A percentile compares a stretch with the other conserved stretches of the same genome.
Conservation (phyloP, 2,888 invertebrate species). For the Patella ulyssiponensis region DNA sequence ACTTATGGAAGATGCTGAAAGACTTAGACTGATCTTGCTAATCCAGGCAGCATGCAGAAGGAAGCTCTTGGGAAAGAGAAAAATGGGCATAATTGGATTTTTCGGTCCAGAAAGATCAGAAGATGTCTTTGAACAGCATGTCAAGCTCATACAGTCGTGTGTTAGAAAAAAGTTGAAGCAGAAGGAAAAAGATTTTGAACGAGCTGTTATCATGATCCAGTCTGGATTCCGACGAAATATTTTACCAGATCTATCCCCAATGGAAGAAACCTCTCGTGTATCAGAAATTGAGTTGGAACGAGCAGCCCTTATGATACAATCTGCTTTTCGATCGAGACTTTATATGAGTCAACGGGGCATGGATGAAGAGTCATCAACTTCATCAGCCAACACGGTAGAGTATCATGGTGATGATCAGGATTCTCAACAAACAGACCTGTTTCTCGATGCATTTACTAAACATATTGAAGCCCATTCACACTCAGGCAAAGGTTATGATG, state of each 20-base stretch:
- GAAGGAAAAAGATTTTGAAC: background rate
- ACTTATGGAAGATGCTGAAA: background rate
- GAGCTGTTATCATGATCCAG: constrained; percentile 1
- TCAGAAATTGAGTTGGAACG: constrained; percentile 6
- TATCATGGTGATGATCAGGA: background rate
- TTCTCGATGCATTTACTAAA: background rate
- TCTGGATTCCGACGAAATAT: background rate
- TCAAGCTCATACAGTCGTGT: background rate
- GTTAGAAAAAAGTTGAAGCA: background rate
- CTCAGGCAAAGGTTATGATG: background rate
- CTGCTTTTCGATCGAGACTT: background rate
- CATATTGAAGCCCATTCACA: background rate
- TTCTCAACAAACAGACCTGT: background rate
- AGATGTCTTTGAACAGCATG: constrained; percentile 2
- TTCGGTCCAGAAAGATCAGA: background rate
- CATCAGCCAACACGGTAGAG: background rate
- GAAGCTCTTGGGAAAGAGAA: background rate
- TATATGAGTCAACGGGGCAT: background rate
- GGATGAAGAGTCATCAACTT: background rate
- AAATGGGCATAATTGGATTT: background rate
- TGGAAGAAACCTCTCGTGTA: background rate
- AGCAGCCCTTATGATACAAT: constrained; percentile 4
- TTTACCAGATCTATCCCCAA: background rate
- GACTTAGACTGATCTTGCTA: background rate
- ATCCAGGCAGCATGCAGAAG: background rate